Evolutionary conservation across 2,888 invertebrate species (phyloP).

Genomic region (Melitaea athalia): DNA sequence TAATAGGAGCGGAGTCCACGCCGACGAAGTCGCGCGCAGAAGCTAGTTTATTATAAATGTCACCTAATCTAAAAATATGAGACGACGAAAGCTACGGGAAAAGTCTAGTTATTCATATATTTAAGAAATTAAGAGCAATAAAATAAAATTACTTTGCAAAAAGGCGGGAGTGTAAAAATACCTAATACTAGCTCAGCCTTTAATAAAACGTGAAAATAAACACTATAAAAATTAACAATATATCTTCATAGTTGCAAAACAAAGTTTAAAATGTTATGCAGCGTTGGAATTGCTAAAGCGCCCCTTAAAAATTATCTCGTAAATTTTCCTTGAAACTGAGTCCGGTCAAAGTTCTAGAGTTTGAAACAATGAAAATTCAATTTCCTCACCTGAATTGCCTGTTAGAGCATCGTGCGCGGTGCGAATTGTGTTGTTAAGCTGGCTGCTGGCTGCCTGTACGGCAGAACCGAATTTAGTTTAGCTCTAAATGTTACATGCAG

Average conservation of each 20-base stretch:
- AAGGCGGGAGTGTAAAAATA: not conserved
- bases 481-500: not conserved
- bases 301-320: conserved; percentile 40
- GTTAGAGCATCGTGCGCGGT: conserved; percentile 34
- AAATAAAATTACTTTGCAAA: too few species aligned
- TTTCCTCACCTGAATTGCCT: conserved; percentile 45
- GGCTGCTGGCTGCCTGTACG: conserved; percentile 14
- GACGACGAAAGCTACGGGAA: too few species aligned
- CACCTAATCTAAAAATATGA: too few species aligned
- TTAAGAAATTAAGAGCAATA: too few species aligned
- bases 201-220: conserved; percentile 5
- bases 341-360: conserved; percentile 44
- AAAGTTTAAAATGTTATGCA: conserved; percentile 37
- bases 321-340: conserved; percentile 43
- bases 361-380: conserved; percentile 48
- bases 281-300: conserved; percentile 33
- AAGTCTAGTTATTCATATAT: too few species aligned
- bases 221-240: conserved; percentile 20
- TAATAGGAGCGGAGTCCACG: too few species aligned
- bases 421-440: conserved; percentile 15
- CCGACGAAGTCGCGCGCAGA: too few species aligned
- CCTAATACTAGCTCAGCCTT: not conserved
- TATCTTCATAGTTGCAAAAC: conserved; percentile 13
- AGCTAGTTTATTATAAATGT: too few species aligned
- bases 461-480: not conserved